A percentile compares a stretch with the other conserved stretches of the same genome.
Evolutionary conservation across 2,888 invertebrate genomes (phyloP).

Genomic region (Pollenia amentaria): DNA sequence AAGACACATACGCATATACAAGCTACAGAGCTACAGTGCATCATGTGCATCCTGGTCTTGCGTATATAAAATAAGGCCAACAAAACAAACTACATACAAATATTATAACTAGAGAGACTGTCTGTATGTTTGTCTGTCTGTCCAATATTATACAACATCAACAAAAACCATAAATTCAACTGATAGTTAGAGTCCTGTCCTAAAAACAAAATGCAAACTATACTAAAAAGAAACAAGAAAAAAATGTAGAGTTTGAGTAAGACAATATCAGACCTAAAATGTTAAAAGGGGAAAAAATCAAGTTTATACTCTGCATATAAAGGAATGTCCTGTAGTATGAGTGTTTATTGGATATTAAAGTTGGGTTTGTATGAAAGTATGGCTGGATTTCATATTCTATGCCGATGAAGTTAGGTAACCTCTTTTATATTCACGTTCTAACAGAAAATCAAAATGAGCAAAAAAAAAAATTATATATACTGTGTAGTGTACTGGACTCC

Average conservation of each 20-base stretch:
- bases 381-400: conserved; percentile 51
- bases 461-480: background rate
- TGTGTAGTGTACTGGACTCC: conserved; percentile 10
- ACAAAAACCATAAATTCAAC: conserved; percentile 15
- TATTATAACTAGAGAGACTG: background rate
- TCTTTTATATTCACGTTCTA: conserved; percentile 39
- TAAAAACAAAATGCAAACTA: conserved; percentile 11
- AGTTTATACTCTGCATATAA: background rate
- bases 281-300: conserved; percentile 41
- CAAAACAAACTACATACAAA: conserved; percentile 20
- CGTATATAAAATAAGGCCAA: conserved; percentile 1
- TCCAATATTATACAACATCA: background rate
- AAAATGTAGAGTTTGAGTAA: conserved; percentile 41
- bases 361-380: background rate
- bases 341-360: background rate
- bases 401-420: conserved; percentile 53
- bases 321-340: background rate
- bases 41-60: conserved; percentile 40
- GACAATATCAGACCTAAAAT: conserved; percentile 14
- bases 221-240: background rate
- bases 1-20: background rate
- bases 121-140: background rate
- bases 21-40: conserved; percentile 6
- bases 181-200: conserved; percentile 49
- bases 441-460: conserved; percentile 34